Evolutionary conservation across 1,140 invertebrate species (phyloP), one percentile per base, ranked within the genome.

Genomic region (Drosophila arizonae): DNA sequence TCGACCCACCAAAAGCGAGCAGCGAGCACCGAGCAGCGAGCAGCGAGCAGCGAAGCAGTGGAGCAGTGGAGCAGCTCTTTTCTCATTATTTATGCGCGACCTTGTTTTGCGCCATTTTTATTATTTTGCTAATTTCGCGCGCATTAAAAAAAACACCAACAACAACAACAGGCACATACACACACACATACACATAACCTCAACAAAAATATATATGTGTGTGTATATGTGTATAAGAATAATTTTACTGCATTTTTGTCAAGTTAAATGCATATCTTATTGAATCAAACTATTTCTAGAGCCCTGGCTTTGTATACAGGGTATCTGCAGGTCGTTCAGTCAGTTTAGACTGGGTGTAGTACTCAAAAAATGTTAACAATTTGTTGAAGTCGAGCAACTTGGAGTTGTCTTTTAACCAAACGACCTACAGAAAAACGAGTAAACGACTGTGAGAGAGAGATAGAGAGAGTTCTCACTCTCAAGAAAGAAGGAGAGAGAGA

Each of bases 81-180:
- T 79, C 82, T 82, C 82, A 86, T 86, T 86, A 86, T 86, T 86
- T 87, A 86, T 87, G 82, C 82, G 82, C 82, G 82, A 86, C 82
- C 82, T 86, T 86, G 82, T 86, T 86, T 86, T 86, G 76, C 80
- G 82, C 82, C 82, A 87, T 87, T 86, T 86, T 87, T 86, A 86
- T 86, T 86, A 87, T 86, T 86, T 86, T 87, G 82, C 82, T 86
- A 86, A 86, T 86, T 86, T 86, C 65, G 82, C 72, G 76, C 76
- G 82, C 82, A 87, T 87, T 86, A 87, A 76, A 86, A 86, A 66
- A 62, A 24, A 64, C 60, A 62, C 63, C 15, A 62, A 62, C 13
- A 15, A 45, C 13, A 45, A n/a, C 43, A 5, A 17, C 41, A n/a
- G 13, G 4, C 4, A 45, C n/a, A 45, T 0, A 55, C 48, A 75